Base-by-base conservation (phyloP, 1,140 invertebrate species). In the Formica exsecta region DNA sequence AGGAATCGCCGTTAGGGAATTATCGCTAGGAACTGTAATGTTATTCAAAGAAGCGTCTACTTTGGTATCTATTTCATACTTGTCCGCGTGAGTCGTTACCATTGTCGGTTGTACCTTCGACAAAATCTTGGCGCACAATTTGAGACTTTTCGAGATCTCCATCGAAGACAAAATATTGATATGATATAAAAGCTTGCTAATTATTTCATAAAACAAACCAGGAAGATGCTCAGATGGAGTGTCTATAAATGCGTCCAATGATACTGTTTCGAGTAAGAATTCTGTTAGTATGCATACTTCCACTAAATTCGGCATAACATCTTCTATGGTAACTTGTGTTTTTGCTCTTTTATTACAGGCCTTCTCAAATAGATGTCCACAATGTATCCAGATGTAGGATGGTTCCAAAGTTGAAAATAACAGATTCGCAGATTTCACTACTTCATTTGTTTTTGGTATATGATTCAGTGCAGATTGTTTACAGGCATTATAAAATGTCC, bases 321-420 rank as follows among this genome's bases (percentile, higher is more conserved):
- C 90, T 75, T 76, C 85, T 84, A 9, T 38, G 5, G 89, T 87
- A 38, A 87, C 57, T 48, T 88, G 85, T n/a, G 86, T 92, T 87
- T 91, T 92, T 48, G 93, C 86, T 83, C 91, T 92, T 29, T 83
- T 88, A 51, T 95, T 93, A 91, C 97, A 97, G 13, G 97, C 96
- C 81, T 96, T 96, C 70, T 96, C 95, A 93, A 97, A 98, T 76
- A 97, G 94, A 64, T 96, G 96, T 3, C 97, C 97, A 81, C 98
- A 96, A 92, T 98, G 98, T 86, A 97, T 96, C 98, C 98, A 99
- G 65, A 99, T 97, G 92, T 98, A 99, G 66, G 97, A 97, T 1
- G 97, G 97, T 91, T 99, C 98, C 68, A 99, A 95, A 1, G 98
- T 97, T 44, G 97, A 97, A 92, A 99, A 98, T 22, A 99, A 93